A percentile compares a stretch with the other conserved stretches of the same genome.
Conservation (phyloP, 2,888 invertebrate species). For the Balanococcus diminutus region DNA sequence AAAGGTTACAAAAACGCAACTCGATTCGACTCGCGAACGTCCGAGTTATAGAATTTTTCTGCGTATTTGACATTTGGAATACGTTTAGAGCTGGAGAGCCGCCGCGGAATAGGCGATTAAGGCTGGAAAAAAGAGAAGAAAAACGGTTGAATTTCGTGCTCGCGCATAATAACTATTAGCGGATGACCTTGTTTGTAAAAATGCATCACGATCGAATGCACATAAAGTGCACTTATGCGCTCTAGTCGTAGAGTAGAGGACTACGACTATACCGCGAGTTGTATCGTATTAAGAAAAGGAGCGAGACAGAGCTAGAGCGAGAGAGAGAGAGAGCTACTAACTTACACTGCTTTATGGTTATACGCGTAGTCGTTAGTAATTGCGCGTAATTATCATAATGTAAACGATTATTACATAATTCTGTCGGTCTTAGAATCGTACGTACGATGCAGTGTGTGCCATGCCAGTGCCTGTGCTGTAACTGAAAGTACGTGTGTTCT, state of each 20-base stretch:
- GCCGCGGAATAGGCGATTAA: not conserved
- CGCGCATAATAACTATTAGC: constrained; percentile 50
- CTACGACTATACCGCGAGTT: not conserved
- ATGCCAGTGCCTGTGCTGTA: not conserved
- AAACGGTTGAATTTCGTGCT: constrained; percentile 44
- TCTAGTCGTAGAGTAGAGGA: not conserved
- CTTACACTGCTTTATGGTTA: not conserved
- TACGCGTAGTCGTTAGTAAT: constrained; percentile 38
- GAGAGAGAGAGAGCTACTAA: no score
- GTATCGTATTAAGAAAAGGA: not conserved
- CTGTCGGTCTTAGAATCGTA: not conserved
- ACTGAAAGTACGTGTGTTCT: not conserved
- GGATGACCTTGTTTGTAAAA: constrained; percentile 44
- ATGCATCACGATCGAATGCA: constrained; percentile 52
- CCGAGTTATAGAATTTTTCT: not conserved
- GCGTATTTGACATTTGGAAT: constrained; percentile 25
- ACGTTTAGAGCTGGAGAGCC: not conserved
- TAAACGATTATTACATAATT: constrained; percentile 50
- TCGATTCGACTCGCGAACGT: not conserved
- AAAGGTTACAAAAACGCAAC: not conserved
- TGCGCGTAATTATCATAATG: constrained; percentile 52
- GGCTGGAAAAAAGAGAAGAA: not conserved
- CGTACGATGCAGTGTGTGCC: not conserved
- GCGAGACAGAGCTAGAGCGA: no score
- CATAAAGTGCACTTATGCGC: constrained; percentile 40